These are phyloP conservation scores for Lucilia cuprina DNA, from an alignment of 1,140 invertebrate species.

Conservation along the genomic window DNA sequence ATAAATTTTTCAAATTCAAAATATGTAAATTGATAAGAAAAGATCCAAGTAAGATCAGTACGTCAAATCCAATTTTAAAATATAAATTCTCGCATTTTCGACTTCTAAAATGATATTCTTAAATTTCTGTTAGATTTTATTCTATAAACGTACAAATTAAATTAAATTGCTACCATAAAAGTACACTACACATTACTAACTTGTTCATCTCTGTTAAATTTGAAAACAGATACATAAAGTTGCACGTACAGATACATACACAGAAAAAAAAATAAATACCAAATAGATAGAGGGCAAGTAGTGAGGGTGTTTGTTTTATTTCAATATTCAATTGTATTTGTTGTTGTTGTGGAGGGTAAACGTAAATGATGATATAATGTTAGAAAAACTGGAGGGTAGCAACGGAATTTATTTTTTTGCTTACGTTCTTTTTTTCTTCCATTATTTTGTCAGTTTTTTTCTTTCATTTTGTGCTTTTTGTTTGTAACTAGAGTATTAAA, in stretches of 20 bases:
- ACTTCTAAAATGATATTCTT: too few relatives aligned
- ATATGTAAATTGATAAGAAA: too few relatives aligned
- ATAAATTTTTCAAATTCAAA: too few relatives aligned
- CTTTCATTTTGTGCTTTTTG: background rate
- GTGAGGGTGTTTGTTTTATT: background rate
- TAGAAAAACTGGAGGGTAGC: conserved; percentile 1
- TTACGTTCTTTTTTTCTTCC: too few relatives aligned
- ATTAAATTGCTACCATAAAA: too few relatives aligned
- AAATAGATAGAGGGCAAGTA: background rate
- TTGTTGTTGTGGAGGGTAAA: background rate
- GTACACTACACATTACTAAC: too few relatives aligned
- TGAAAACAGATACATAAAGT: background rate
- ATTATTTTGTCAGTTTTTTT: background rate
- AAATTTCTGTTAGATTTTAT: too few relatives aligned
- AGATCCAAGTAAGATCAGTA: too few relatives aligned
- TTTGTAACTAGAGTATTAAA: background rate
- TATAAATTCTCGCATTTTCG: too few relatives aligned
- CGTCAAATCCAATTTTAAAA: too few relatives aligned
- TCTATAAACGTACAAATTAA: too few relatives aligned
- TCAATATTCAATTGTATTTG: background rate
- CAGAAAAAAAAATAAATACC: background rate
- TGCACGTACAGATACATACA: background rate
- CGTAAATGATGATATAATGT: background rate
- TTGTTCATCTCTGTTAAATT: too few relatives aligned
- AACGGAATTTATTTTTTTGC: background rate